Base-by-base conservation (phyloP, 2,113 vertebrate species). In the Elanus axillaris region DNA sequence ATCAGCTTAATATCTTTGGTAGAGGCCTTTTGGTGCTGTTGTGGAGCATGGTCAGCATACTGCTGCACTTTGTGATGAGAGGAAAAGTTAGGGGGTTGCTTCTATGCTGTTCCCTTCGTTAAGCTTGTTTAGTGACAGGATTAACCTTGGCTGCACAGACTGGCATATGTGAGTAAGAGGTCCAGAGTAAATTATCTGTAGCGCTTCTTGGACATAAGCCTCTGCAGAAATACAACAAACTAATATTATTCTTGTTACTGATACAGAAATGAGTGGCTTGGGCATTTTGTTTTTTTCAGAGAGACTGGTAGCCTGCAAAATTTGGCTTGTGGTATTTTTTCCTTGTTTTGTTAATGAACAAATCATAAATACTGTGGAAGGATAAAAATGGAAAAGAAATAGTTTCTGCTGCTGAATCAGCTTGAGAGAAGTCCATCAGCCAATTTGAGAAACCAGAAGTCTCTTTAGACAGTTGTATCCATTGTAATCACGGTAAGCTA, bases 1-100 rank as follows among this genome's bases (percentile, higher is more conserved):
- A 92, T 95, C 89, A 91, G 42, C 86, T 47, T 84, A 87, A 82
- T 60, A 77, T 60, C 89, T 95, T 85, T 95, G 93, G 91, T 77
- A 58, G 89, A 85, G 58, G 74, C 26, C 1, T 78, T 79, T 85
- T 80, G 77, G 77, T 43, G 80, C 73, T 89, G 32, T 68, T 89
- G 88, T 48, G 73, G 83, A 89, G 68, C 13, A 7, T 34, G 42
- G 55, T 78, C 56, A 19, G 80, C 62, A 74, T 85, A 66, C 80
- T 93, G 86, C 55, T 91, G 68, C 26, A 10, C 55, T 77, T 67
- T 68, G 90, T 83, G 92, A 56, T 32, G 88, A 76, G 68, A 86
- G 66, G 48, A 86, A 18, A 75, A 95, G 55, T 91, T 77, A 14
- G 47, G 75, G 48, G 56, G 8, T 79, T 64, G 45, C 26, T 43